Conservation (phyloP, 2,888 invertebrate genomes). For the Lapara coniferarum region DNA sequence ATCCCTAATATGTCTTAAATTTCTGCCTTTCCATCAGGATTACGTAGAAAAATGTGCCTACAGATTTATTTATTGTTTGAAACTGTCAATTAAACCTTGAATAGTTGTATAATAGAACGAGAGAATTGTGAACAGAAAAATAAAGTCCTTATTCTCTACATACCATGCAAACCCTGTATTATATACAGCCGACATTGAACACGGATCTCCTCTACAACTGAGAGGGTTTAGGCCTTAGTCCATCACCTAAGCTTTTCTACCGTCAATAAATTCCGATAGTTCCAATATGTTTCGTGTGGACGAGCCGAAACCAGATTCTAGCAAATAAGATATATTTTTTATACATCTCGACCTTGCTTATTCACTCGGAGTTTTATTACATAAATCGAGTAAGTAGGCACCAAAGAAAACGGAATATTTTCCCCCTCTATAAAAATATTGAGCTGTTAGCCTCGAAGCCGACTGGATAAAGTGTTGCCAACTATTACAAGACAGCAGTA, state of each 20-base stretch:
- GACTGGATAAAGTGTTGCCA: constrained; percentile 63
- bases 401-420: constrained; percentile 37
- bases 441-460: constrained; percentile 45
- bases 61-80: too few species aligned
- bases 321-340: constrained; percentile 25
- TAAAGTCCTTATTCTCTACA: too few species aligned
- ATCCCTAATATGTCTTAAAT: not conserved
- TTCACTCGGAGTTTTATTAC: constrained; percentile 21
- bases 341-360: constrained; percentile 29
- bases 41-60: too few species aligned
- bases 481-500: constrained; percentile 65
- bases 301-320: not conserved
- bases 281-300: not conserved
- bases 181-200: too few species aligned
- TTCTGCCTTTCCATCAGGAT: not conserved
- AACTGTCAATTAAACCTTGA: too few species aligned
- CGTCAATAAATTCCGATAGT: too few species aligned
- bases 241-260: too few species aligned
- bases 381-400: constrained; percentile 30
- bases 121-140: too few species aligned
- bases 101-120: too few species aligned
- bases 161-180: too few species aligned
- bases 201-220: too few species aligned
- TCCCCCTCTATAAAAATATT: constrained; percentile 43
- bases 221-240: too few species aligned